Base-by-base conservation (phyloP, 1,140 invertebrate species). In the Drosophila ananassae region DNA sequence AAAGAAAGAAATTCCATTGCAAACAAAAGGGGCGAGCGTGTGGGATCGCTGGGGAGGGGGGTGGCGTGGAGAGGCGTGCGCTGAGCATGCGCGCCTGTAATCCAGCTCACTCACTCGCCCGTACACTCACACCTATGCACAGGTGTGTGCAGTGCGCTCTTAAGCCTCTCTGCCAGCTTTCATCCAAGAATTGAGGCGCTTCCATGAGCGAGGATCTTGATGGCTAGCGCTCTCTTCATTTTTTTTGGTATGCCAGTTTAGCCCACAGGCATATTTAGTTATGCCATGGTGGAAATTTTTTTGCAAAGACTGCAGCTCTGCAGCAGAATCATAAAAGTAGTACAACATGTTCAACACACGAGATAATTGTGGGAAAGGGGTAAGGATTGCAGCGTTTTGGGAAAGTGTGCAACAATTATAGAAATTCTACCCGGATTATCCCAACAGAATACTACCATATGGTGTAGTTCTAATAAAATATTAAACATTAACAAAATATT, bases 1-100 rank as follows among this genome's bases (percentile, higher is more conserved):
- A 85, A 85, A 85, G 78, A 85, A 85, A 85, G 81, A 85, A 85
- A 85, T 85, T 85, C 81, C 81, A 85, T 87, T 87, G 81, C 81
- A 87, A 85, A 87, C 82, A 87, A 85, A 85, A 81, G 77, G 75
- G 68, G 53, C 77, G 61, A 75, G 52, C 59, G 28, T 60, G 44
- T 47, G 44, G 44, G 21, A 47, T 17, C 17, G 17, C 24, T 30
- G 72, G 56, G 39, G 73, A 77, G 46, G 48, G 58, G 44, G 21
- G 21, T 7, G 44, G 44, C 17, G 2, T 17, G 5, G 25, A 71
- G 73, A 83, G 77, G 77, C 67, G 62, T 73, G 44, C 54, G 57
- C 44, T 61, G 58, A 30, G 73, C 78, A 81, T 81, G 79, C 72
- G 67, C 73, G 63, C 77, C 59, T 85, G 77, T 85, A 85, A 81